Evolutionary conservation across 2,113 vertebrate genomes (phyloP).

Genomic region (Hipposideros armiger): DNA sequence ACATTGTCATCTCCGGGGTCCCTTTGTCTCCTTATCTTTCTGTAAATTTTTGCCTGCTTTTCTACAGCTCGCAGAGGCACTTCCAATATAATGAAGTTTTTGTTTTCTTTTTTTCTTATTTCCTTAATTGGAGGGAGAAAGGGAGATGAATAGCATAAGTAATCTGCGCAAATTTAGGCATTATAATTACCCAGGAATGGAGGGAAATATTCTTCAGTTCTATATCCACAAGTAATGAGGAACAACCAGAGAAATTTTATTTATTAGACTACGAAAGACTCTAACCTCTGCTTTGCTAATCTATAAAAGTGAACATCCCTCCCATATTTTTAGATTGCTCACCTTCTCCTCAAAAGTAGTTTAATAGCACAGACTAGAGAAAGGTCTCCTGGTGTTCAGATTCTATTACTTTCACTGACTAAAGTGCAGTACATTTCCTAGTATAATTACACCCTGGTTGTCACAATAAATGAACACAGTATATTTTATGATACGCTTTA

Average conservation of each 20-base stretch:
- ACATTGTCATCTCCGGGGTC: background rate
- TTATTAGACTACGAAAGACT: slow-evolving; percentile 4
- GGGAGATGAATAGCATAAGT: background rate
- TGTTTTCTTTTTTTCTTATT: background rate
- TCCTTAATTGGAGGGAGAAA: slow-evolving; percentile 49
- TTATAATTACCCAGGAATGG: slow-evolving; percentile 50
- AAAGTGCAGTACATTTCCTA: slow-evolving; percentile 74
- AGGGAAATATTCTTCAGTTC: background rate
- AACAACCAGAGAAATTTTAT: background rate
- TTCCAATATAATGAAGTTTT: background rate
- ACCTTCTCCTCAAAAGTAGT: slow-evolving; percentile 72
- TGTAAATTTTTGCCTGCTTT: background rate
- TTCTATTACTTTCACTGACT: slow-evolving; percentile 78
- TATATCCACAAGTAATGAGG: slow-evolving; percentile 32
- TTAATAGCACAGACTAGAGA: slow-evolving; percentile 64
- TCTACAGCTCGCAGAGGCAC: background rate
- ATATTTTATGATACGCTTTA: slow-evolving; percentile 76
- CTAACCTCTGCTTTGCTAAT: slow-evolving; percentile 29
- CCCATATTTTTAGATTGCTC: slow-evolving; percentile 67
- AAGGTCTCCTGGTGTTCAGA: slow-evolving; percentile 76
- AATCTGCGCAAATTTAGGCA: background rate
- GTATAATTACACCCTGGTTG: slow-evolving; percentile 80
- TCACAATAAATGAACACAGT: slow-evolving; percentile 81
- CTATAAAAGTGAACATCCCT: slow-evolving; percentile 49
- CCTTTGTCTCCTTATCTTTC: slow-evolving; percentile 38